Evolutionary conservation across 2,888 invertebrate genomes (phyloP), one percentile per base, ranked within the genome.

Genomic region (Agrotis clavis): DNA sequence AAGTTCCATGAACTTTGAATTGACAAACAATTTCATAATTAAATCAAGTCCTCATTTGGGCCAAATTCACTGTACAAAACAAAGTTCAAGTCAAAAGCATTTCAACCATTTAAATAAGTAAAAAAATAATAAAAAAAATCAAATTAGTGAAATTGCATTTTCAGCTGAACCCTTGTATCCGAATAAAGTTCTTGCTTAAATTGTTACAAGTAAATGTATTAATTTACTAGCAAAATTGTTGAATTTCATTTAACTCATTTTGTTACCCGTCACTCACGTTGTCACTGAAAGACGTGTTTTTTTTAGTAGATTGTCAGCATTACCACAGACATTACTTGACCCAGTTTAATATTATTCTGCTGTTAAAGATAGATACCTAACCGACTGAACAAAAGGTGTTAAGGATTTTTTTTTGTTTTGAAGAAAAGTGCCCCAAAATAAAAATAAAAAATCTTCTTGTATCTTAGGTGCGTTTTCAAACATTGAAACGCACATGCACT

Each of bases 71-170:
- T 1, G 13, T n/a, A 18, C 21, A 18, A 18, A 48, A 61, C 18
- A 19, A 21, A 5, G 19, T 25, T 41, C 3, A 2, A 53, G n/a
- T 47, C 50, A 25, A 21, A 30, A 60, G 14, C 35, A 25, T 54
- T 60, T 47, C 6, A 4, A 18, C 14, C 3, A 54, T 59, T 69
- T 45, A 25, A 73, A 68, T 66, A 74, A n/a, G n/a, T n/a, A n/a
- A n/a, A n/a, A n/a, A n/a, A n/a, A n/a, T n/a, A n/a, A n/a, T n/a
- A n/a, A n/a, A n/a, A n/a, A n/a, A n/a, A n/a, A n/a, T n/a, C n/a
- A n/a, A 65, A 62, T 70, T 62, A 66, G 13, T 51, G 53, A 64
- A 66, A 75, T 66, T 75, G 21, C n/a, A 57, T 64, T 68, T 56
- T 30, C 70, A 25, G 47, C 47, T 53, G 19, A 51, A 41, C 16